Conservation (phyloP, 2,888 invertebrate genomes). For the Dysmachus trigonus region DNA sequence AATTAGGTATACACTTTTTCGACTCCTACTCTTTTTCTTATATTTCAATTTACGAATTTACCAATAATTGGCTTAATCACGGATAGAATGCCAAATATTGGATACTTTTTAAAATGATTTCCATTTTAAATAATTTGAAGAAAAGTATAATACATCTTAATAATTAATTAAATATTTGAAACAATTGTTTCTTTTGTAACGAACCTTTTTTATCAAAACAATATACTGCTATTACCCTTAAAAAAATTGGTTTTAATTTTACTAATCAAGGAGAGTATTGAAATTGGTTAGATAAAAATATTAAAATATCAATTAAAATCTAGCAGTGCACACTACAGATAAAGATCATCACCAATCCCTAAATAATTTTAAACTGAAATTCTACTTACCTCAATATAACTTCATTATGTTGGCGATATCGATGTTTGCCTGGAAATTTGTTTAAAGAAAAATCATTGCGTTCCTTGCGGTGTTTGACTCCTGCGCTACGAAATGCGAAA, state of each 20-base stretch:
- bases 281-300: neutral
- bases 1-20: too few relatives aligned
- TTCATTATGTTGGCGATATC: slow-evolving; percentile 55
- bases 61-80: neutral
- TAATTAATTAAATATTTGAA: neutral
- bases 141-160: neutral
- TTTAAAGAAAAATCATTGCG: slow-evolving; percentile 64
- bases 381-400: slow-evolving; percentile 59
- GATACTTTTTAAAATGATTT: neutral
- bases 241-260: neutral
- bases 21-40: too few relatives aligned
- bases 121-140: neutral
- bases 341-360: neutral
- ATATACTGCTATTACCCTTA: neutral
- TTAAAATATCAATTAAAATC: neutral
- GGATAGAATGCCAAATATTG: too few relatives aligned
- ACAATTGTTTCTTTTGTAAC: neutral
- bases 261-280: neutral
- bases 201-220: neutral
- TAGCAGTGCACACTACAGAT: slow-evolving; percentile 29
- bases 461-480: slow-evolving; percentile 74
- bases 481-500: slow-evolving; percentile 88
- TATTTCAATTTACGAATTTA: neutral
- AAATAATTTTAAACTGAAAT: neutral
- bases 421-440: slow-evolving; percentile 53